phyloP scores from a whole-genome alignment of 1,140 invertebrate species.

The Halesus radiatus region DNA sequence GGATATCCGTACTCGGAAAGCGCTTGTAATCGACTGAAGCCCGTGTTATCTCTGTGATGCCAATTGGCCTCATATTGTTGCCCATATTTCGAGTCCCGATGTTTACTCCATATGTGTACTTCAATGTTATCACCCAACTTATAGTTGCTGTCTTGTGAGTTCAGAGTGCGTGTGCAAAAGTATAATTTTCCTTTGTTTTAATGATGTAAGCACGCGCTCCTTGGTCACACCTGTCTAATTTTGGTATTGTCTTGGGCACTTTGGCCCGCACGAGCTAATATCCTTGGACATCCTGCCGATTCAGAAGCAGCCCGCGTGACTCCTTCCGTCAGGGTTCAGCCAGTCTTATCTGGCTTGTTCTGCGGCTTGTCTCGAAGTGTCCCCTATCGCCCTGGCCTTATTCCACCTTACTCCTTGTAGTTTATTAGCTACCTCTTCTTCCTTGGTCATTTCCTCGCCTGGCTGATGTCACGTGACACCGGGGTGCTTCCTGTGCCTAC shows the following conservation, averaged over 20 bases:
- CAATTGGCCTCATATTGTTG: too few relatives aligned
- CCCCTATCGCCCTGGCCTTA: not conserved
- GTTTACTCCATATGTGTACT: too few relatives aligned
- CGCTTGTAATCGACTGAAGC: too few relatives aligned
- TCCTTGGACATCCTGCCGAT: slow-evolving; percentile 26
- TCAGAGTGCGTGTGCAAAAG: not conserved
- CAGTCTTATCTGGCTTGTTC: too few relatives aligned
- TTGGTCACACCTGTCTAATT: slow-evolving; percentile 25
- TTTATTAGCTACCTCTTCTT: not conserved
- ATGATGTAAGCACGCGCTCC: not conserved
- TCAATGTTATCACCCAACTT: too few relatives aligned
- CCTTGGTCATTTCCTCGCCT: slow-evolving; percentile 21
- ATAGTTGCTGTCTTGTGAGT: too few relatives aligned
- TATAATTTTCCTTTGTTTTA: not conserved
- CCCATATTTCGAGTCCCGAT: too few relatives aligned
- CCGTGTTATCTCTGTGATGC: too few relatives aligned
- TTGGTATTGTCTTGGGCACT: slow-evolving; percentile 35
- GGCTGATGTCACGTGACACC: slow-evolving; percentile 34
- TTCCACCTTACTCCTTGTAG: not conserved
- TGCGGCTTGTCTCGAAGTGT: too few relatives aligned
- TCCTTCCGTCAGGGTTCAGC: slow-evolving; percentile 15
- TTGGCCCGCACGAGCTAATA: slow-evolving; percentile 32
- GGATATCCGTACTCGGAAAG: too few relatives aligned
- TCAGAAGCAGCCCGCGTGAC: slow-evolving; percentile 22
- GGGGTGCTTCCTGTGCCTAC: slow-evolving; percentile 25